Conservation (phyloP, 1,140 invertebrate species). For the Hycleus phaleratus region DNA sequence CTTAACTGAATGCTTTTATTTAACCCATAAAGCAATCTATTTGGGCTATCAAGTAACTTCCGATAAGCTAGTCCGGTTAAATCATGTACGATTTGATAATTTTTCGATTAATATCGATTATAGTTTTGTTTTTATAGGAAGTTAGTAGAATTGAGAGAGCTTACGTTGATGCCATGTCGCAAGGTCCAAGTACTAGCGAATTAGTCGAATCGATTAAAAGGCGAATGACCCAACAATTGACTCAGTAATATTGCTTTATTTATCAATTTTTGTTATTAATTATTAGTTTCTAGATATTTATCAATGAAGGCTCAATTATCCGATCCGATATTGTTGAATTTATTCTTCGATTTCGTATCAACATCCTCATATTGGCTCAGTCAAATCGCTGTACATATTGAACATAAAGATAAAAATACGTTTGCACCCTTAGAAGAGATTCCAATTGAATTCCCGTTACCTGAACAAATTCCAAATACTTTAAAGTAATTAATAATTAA, state of each 20-base stretch:
- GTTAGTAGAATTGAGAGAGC: slow-evolving; percentile 65
- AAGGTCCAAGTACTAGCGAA: slow-evolving; percentile 45
- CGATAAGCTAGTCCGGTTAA: slow-evolving; percentile 62
- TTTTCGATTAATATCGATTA: neutral
- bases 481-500: slow-evolving; percentile 45
- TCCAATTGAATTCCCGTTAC: slow-evolving; percentile 58
- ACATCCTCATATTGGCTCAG: slow-evolving; percentile 77
- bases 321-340: slow-evolving; percentile 60
- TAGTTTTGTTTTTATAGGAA: slow-evolving; percentile 47
- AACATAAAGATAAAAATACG: slow-evolving; percentile 29
- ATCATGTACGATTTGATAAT: slow-evolving; percentile 40
- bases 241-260: slow-evolving; percentile 26
- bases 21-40: slow-evolving; percentile 79
- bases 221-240: slow-evolving; percentile 56
- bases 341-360: slow-evolving; percentile 68
- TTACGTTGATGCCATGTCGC: slow-evolving; percentile 53
- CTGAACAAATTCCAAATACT: slow-evolving; percentile 52
- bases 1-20: slow-evolving; percentile 83
- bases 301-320: slow-evolving; percentile 62
- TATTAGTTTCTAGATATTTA: slow-evolving; percentile 40
- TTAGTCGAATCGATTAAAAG: slow-evolving; percentile 53
- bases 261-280: too few relatives aligned
- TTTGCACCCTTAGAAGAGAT: slow-evolving; percentile 51
- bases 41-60: slow-evolving; percentile 73
- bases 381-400: slow-evolving; percentile 55